A percentile compares a stretch with the other conserved stretches of the same genome.
These are phyloP conservation scores for Phrynocephalus forsythii DNA, from an alignment of 2,797 vertebrate genomes.

Conservation along the genomic window DNA sequence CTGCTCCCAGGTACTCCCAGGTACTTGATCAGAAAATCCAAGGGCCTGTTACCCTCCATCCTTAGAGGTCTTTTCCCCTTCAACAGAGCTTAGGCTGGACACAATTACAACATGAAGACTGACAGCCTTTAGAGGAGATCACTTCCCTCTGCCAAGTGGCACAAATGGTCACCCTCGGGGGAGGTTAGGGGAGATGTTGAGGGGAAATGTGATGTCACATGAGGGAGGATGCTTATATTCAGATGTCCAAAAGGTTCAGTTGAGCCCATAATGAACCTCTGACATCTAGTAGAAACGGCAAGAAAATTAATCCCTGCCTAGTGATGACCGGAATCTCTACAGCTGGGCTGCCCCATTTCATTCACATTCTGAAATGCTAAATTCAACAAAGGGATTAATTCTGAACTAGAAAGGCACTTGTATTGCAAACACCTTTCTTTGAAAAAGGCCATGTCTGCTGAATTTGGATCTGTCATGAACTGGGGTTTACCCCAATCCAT, in stretches of 20 bases:
- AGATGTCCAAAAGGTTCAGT: constrained; percentile 25
- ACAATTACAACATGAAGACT: not conserved
- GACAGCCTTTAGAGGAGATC: not conserved
- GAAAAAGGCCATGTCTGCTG: not conserved
- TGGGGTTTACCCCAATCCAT: not conserved
- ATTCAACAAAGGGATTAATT: not conserved
- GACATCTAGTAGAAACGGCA: constrained; percentile 36
- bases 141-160: not conserved
- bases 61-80: not conserved
- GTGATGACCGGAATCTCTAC: constrained; percentile 34
- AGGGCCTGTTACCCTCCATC: not conserved
- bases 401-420: not conserved
- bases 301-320: constrained; percentile 33
- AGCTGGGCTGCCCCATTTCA: not conserved
- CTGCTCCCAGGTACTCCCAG: not conserved
- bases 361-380: not conserved
- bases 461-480: not conserved
- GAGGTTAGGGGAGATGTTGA: constrained; percentile 7
- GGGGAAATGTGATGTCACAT: constrained; percentile 18
- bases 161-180: not conserved
- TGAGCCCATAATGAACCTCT: constrained; percentile 30
- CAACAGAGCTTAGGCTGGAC: not conserved
- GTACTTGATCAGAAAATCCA: not conserved
- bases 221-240: constrained; percentile 43
- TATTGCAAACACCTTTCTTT: not conserved